Evolutionary conservation across 1,140 invertebrate species (phyloP).

Genomic region (Aphaenogaster rudis): DNA sequence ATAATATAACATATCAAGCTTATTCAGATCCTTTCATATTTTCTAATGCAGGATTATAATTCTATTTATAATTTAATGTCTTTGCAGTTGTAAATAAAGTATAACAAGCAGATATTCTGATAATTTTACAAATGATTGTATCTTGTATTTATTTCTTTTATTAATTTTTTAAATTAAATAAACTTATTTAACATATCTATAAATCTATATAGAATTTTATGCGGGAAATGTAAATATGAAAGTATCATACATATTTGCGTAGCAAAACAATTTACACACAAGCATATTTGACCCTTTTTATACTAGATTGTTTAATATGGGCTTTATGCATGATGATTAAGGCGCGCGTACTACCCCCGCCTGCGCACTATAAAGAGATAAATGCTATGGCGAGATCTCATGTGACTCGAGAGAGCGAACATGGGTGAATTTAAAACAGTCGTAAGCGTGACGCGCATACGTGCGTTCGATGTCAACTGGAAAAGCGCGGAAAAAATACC

Average conservation of each 20-base stretch:
- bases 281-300: not conserved
- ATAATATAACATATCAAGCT: not conserved
- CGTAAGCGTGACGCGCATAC: conserved; percentile 74
- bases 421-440: conserved; percentile 78
- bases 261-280: not conserved
- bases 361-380: conserved; percentile 78
- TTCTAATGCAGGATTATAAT: not conserved
- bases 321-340: conserved; percentile 39
- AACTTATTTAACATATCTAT: not conserved
- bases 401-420: conserved; percentile 68
- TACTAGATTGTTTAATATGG: conserved; percentile 15
- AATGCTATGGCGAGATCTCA: conserved; percentile 79
- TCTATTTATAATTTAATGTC: not conserved
- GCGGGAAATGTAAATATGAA: not conserved
- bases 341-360: conserved; percentile 74
- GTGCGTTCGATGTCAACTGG: conserved; percentile 61
- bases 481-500: conserved; percentile 55
- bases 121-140: not conserved
- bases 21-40: not conserved
- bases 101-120: not conserved
- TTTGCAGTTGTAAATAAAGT: not conserved
- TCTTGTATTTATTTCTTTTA: not conserved
- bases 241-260: not conserved
- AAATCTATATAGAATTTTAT: not conserved
- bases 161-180: not conserved